These are phyloP conservation scores for Corella eumyota DNA, from an alignment of 23 tunicate genomes.

Conservation along the genomic window DNA sequence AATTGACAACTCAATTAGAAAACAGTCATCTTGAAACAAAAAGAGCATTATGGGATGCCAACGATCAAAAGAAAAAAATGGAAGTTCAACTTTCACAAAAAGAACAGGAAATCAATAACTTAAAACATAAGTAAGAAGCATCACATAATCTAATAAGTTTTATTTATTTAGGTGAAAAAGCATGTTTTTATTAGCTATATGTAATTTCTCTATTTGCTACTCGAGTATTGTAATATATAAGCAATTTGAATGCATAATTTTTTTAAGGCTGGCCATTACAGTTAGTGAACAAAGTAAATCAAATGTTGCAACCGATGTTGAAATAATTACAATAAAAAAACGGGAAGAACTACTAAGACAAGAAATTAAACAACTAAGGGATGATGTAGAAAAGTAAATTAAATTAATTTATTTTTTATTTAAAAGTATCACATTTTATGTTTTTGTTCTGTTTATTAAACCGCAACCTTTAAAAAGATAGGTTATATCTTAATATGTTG, in stretches of 20 bases:
- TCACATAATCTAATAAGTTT: no score
- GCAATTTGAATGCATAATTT: background rate
- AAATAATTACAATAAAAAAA: slow-evolving; percentile 18
- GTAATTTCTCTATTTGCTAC: no score
- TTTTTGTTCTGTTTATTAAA: no score
- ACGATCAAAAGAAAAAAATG: slow-evolving; percentile 18
- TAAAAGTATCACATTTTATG: no score
- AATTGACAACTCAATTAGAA: slow-evolving; percentile 26
- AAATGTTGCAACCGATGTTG: slow-evolving; percentile 26
- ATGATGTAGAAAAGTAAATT: slow-evolving; percentile 29
- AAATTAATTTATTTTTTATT: no score
- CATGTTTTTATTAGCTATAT: no score
- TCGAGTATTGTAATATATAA: no score
- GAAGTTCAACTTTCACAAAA: slow-evolving; percentile 7
- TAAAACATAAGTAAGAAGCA: slow-evolving; percentile 25
- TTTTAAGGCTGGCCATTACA: slow-evolving; percentile 34
- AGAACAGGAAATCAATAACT: slow-evolving; percentile 11
- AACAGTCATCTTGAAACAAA: slow-evolving; percentile 35
- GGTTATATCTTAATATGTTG: no score
- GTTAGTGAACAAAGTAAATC: slow-evolving; percentile 3
- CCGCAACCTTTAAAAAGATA: no score
- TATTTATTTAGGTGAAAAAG: no score
- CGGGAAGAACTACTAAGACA: slow-evolving; percentile 18
- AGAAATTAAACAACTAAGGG: slow-evolving; percentile 26
- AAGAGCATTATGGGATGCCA: slow-evolving; percentile 48